Conservation (phyloP, 2,888 invertebrate species). For the Pristionchus exspectatus region DNA sequence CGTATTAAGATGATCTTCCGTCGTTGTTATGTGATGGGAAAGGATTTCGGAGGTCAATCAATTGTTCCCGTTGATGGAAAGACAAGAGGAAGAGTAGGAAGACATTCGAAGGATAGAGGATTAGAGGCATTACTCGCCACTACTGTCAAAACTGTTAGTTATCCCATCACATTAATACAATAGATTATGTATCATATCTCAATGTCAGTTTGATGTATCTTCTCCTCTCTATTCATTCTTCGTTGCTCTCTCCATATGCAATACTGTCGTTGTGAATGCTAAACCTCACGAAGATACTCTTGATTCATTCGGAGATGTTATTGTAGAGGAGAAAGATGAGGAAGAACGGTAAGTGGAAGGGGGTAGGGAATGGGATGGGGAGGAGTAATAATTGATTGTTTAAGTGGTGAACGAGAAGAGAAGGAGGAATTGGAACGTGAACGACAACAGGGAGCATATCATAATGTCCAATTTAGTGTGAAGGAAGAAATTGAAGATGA, state of each 20-base stretch:
- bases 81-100: conserved; percentile 5
- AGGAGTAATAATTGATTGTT: neutral
- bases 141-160: conserved; percentile 27
- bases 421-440: conserved; percentile 27
- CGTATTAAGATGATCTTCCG: conserved; percentile 90
- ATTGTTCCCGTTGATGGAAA: neutral
- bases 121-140: conserved; percentile 56
- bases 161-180: neutral
- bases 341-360: conserved; percentile 20
- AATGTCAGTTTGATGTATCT: conserved; percentile 56
- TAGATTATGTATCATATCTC: neutral
- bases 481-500: conserved; percentile 57
- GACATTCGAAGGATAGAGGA: conserved; percentile 56
- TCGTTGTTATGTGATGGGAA: conserved; percentile 90
- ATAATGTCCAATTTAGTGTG: conserved; percentile 46
- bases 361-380: neutral
- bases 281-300: conserved; percentile 85
- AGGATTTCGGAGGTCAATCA: conserved; percentile 85
- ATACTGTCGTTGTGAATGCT: conserved; percentile 91
- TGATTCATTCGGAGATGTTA: conserved; percentile 67
- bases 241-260: conserved; percentile 92
- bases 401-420: conserved; percentile 11
- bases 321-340: conserved; percentile 61
- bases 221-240: conserved; percentile 84
- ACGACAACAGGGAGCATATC: conserved; percentile 36